Base-by-base conservation (phyloP, 2,888 invertebrate genomes). In the Adineta ricciae region DNA sequence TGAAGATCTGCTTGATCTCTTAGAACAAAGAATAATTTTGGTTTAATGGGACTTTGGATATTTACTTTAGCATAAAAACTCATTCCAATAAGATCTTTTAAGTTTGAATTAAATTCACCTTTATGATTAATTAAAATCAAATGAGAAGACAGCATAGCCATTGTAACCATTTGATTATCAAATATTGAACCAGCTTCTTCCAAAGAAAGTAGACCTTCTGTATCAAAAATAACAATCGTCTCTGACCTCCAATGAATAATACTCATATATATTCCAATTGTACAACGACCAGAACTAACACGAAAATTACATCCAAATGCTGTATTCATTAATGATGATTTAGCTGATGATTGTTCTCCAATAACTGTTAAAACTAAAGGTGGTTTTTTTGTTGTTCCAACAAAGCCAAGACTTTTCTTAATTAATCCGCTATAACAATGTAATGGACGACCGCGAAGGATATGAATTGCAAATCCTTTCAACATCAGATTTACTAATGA, bases 231-330 rank as follows among this genome's bases (percentile, higher is more conserved):
- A 46, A 84, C 72, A 84, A 84, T 84, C 7, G 84, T 46, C 14
- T 72, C 27, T 0, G 56, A 41, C 27, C 27, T 49, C 41, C 27
- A 84, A 41, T 19, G 19, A 46, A 82, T 38, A 41, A 84, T 36
- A 54, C 78, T 82, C 82, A 84, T 54, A 73, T 84, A 84, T 36
- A 84, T 84, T 24, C 46, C 46, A 11, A 46, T 46, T 46, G 46
- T 46, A 46, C 46, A 46, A 52, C 84, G 32, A 16, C 84, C 84
- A 19, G 84, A n/a, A 84, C 84, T 84, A 36, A 78, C 78, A 50
- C 82, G 50, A 84, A 84, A 84, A 84, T 84, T 78, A 84, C 84
- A 84, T 38, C 84, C 84, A 82, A 84, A 84, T 52, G 78, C 36
- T 46, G 84, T 78, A 50, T 84, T 84, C 50, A 84, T 27, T 82